Evolutionary conservation across 2,113 vertebrate genomes (phyloP), one percentile per base, ranked within the genome.

Genomic region (Heptranchias perlo): DNA sequence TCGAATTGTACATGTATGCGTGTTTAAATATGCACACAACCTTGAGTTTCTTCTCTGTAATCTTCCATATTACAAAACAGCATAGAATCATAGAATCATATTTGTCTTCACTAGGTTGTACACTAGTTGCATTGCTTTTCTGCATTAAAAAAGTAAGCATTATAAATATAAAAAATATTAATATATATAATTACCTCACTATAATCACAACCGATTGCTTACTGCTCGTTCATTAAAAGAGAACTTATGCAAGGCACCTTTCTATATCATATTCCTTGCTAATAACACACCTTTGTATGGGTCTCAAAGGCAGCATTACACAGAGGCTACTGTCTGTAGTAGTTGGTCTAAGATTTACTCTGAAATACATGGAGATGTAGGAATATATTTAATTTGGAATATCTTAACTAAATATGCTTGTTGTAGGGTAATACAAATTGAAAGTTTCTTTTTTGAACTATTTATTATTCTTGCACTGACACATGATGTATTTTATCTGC

Each of bases 391-490:
- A 69, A 35, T 69, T 52, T 94, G 91, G 61, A 64, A 64, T 65
- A 47, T 65, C 44, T 69, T 95, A 49, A 31, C 31, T 5, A 39
- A 93, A n/a, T 95, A 35, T 31, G 65, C 73, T 94, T 95, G 47
- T 13, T 67, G 5, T 89, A 31, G 13, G 65, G 44, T 95, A 73
- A 95, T 52, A 47, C 39, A 69, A 52, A 95, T 95, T 95, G 44
- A 31, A 95, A 52, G 44, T 69, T 69, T 31, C 2, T 35, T 58
- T 89, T 91, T 14, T 95, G 23, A 67, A 95, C 18, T 44, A 39
- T 44, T 49, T 73, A 35, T 95, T 95, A 95, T 95, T 49, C 28
- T 69, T 95, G 28, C 11, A 69, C 25, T 69, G 94, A 95, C 47
- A 49, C 23, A 58, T 82, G 76, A 10, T 39, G 21, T 95, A 67